phyloP scores from a whole-genome alignment of 2,888 invertebrate species.

The Chloroclystis v-ata region DNA sequence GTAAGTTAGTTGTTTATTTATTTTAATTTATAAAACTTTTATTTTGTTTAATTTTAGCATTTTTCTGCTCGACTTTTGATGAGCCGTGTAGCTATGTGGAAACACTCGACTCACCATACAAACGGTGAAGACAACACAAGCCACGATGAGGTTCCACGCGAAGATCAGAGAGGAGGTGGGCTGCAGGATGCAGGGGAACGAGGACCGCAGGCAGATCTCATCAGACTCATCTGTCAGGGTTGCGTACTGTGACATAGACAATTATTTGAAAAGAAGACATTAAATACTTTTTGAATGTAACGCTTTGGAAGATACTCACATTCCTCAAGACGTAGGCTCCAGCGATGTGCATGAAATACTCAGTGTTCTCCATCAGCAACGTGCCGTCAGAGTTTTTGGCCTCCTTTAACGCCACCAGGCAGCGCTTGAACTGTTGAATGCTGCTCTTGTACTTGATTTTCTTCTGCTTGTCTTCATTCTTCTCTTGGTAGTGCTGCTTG shows the following conservation, averaged over 20 bases:
- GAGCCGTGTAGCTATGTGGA: too few species aligned
- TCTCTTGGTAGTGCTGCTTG: conserved; percentile 45
- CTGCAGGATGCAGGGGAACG: conserved; percentile 64
- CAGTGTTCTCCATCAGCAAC: conserved; percentile 41
- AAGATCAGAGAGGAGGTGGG: conserved; percentile 53
- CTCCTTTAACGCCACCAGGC: conserved; percentile 49
- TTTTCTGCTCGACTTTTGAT: too few species aligned
- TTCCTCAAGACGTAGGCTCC: conserved; percentile 62
- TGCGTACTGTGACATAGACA: conserved; percentile 26
- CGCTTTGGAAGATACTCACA: conserved; percentile 35
- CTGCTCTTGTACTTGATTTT: conserved; percentile 54
- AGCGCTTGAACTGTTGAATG: conserved; percentile 56
- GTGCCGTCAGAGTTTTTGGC: conserved; percentile 41
- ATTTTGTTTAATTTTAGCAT: too few species aligned
- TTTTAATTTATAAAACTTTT: too few species aligned
- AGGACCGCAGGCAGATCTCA: conserved; percentile 58
- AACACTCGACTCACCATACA: conserved; percentile 45
- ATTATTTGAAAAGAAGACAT: background rate
- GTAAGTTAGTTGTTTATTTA: too few species aligned
- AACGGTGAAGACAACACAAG: conserved; percentile 44
- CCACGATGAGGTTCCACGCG: conserved; percentile 51
- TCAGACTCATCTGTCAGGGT: conserved; percentile 57
- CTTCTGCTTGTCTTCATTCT: conserved; percentile 19
- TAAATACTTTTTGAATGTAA: background rate
- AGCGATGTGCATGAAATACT: conserved; percentile 57